phyloP scores from a whole-genome alignment of 2,113 vertebrate genomes.

The Cathartes aura region DNA sequence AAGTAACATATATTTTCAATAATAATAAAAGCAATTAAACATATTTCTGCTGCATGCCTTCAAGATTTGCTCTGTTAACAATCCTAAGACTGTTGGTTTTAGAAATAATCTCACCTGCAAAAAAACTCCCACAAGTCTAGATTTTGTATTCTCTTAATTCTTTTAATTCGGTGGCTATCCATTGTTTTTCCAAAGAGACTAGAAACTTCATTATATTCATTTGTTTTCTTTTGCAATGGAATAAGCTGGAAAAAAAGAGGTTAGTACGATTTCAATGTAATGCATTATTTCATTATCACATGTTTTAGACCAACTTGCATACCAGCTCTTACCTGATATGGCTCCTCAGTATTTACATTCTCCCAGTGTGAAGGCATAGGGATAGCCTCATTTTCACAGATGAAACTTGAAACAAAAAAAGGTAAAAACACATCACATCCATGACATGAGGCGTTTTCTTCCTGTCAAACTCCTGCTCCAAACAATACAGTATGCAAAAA shows the following conservation, averaged over 20 bases:
- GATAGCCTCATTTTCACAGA: slow-evolving; percentile 93
- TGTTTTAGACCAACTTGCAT: background rate
- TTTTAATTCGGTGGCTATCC: slow-evolving; percentile 88
- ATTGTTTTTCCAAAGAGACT: slow-evolving; percentile 91
- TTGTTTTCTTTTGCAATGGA: slow-evolving; percentile 88
- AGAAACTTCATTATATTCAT: slow-evolving; percentile 93
- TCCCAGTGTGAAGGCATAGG: slow-evolving; percentile 94
- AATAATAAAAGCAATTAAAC: background rate
- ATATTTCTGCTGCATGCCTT: background rate
- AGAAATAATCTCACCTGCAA: slow-evolving; percentile 87
- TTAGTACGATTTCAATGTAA: background rate
- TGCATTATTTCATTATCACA: background rate
- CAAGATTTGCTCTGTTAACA: background rate
- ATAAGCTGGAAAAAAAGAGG: slow-evolving; percentile 78
- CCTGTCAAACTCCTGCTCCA: background rate
- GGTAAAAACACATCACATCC: slow-evolving; percentile 1
- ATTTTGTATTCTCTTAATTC: slow-evolving; percentile 96
- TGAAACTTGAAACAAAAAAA: slow-evolving; percentile 81
- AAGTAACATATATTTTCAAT: background rate
- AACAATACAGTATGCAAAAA: background rate
- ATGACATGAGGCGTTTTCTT: background rate
- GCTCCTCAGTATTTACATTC: slow-evolving; percentile 89
- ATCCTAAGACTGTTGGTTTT: slow-evolving; percentile 15
- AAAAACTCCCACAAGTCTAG: slow-evolving; percentile 97
- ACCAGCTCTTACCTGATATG: slow-evolving; percentile 86